phyloP scores from a whole-genome alignment of 2,888 invertebrate species.

The Apodemia duryi region DNA sequence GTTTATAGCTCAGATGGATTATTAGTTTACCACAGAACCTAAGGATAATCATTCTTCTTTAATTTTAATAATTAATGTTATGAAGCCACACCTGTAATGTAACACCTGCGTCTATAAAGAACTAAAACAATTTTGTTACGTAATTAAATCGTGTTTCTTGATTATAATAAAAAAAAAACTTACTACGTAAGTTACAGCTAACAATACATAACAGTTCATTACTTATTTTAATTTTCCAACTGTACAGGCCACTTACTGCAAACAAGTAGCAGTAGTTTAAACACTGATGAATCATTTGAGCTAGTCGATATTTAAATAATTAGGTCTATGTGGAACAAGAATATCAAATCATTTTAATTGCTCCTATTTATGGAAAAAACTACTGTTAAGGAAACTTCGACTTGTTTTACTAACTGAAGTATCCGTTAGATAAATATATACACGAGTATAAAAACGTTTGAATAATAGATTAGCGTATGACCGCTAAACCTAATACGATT shows the following conservation, averaged over 20 bases:
- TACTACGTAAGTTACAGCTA: background rate
- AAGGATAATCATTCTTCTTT: no score
- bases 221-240: background rate
- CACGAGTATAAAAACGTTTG: constrained; percentile 4
- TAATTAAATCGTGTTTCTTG: background rate
- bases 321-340: background rate
- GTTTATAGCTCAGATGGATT: background rate
- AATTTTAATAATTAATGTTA: background rate
- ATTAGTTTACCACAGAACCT: background rate
- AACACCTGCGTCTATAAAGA: background rate
- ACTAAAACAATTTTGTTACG: background rate
- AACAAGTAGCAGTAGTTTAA: background rate
- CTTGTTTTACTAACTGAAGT: background rate
- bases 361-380: background rate
- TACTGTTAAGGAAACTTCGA: background rate
- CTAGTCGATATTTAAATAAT: background rate
- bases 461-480: constrained; percentile 10
- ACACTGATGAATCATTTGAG: background rate
- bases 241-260: background rate
- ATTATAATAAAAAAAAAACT: background rate
- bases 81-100: background rate
- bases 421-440: constrained; percentile 5
- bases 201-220: background rate
- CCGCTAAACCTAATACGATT: constrained; percentile 5
- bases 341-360: background rate